Evolutionary conservation across 64 coral and sea anemone species (phyloP), one percentile per base, ranked within the genome.

Genomic region (Dendronephthya gigantea): DNA sequence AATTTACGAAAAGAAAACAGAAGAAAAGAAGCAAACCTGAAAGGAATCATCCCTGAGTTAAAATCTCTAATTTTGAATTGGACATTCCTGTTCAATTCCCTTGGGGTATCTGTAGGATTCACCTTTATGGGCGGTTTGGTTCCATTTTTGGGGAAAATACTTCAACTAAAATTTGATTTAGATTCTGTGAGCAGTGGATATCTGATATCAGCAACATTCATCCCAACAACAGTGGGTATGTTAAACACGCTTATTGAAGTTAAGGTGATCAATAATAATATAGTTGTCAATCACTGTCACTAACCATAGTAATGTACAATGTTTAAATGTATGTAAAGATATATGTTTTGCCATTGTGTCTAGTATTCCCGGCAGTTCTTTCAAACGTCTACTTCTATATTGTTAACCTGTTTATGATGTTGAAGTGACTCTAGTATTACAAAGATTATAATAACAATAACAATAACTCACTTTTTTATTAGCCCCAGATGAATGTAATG

Each of bases 111-210:
- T 25, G 8, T 25, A 9, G 45, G n/a, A 13, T 40, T 39, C 34
- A 68, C 40, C 7, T 33, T 22, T 39, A 19, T 23, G 3, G 65
- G 35, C 72, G 51, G 30, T 22, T 27, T 87, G 35, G 9, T 27
- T 7, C 37, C 74, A 29, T 87, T 87, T 56, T 6, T 87, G 19
- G 34, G 39, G 8, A 87, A 87, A 40, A 40, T 69, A 17, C 7
- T 87, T 9, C 62, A 48, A 14, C 25, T 69, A 4, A 87, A 68
- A 59, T 87, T 87, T 69, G 33, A 72, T 69, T 39, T 87, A 43
- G 68, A 36, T 65, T 22, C 58, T 22, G 85, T 40, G 33, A 48
- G 34, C 19, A 39, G 23, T 40, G 85, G 55, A 39, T 40, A 41
- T 40, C 35, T n/a, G 15, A 28, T 87, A 13, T 50, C 48, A 69